Evolutionary conservation across 2,888 invertebrate genomes (phyloP), one percentile per base, ranked within the genome.

Genomic region (Torymus texanus): DNA sequence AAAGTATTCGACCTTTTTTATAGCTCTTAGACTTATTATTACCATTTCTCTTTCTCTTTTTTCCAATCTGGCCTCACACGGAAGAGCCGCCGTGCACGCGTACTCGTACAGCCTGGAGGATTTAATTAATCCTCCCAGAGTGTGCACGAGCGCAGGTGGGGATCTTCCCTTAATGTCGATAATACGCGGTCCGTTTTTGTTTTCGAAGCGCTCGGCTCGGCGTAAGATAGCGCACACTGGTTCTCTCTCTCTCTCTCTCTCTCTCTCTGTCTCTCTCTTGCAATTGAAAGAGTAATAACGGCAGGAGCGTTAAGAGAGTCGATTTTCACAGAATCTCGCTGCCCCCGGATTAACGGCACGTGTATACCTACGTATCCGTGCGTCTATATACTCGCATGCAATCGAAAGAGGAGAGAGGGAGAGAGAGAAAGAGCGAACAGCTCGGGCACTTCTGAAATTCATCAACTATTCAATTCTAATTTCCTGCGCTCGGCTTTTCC

Each of bases 391-490:
- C 61, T 51, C 50, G 13, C 24, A 59, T 58, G 65, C 66, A 63
- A 80, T 70, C 58, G 78, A 70, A 75, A 82, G 80, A 41, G 41
- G 41, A 41, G 41, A 41, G 41, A 24, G 24, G 24, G 3, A 24
- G 3, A 5, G 3, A 41, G 41, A 41, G 41, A 80, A 81, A 73
- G 63, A 74, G 70, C 53, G 65, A 58, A 68, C 13, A 55, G 41
- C 62, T 24, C 75, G 29, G 51, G 71, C 82, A 83, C 86, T 88
- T 85, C 85, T 86, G 86, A 87, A 88, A 88, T 88, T 88, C 88
- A 88, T 88, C 88, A 88, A 88, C 87, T 88, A 88, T 88, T 88
- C 88, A 88, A 88, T 88, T 88, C 87, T 88, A 88, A 88, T 88
- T 88, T 88, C 86, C 88, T 21, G 70, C 58, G 63, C 62, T 29